phyloP scores from a whole-genome alignment of 2,113 vertebrate species.

The Dunckerocampus dactyliophorus region DNA sequence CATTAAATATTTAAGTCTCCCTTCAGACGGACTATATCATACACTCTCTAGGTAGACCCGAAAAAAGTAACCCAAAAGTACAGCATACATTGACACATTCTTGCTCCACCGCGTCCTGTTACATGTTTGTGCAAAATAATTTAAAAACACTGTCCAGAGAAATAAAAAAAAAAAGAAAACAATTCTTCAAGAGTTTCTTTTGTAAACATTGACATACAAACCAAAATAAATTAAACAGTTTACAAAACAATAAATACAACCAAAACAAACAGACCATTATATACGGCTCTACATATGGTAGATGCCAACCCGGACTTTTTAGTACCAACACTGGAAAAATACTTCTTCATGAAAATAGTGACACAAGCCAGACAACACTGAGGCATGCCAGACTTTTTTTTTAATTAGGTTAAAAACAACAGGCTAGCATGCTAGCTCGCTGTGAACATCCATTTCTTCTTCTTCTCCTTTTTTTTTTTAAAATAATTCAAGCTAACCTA shows the following conservation, averaged over 20 bases:
- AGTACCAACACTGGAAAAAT: slow-evolving; percentile 67
- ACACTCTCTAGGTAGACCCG: slow-evolving; percentile 61
- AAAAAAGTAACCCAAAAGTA: slow-evolving; percentile 32
- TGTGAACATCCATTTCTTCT: slow-evolving; percentile 10
- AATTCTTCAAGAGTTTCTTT: slow-evolving; percentile 49
- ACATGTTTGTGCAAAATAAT: slow-evolving; percentile 70
- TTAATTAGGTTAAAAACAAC: slow-evolving; percentile 17
- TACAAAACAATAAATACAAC: slow-evolving; percentile 52
- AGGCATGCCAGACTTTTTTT: slow-evolving; percentile 24
- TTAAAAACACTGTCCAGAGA: slow-evolving; percentile 42
- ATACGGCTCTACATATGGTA: slow-evolving; percentile 26
- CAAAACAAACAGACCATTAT: slow-evolving; percentile 54
- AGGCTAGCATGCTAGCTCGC: slow-evolving; percentile 33
- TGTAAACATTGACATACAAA: slow-evolving; percentile 65
- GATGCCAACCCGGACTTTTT: slow-evolving; percentile 52
- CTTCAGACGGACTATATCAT: slow-evolving; percentile 55
- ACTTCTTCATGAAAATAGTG: slow-evolving; percentile 72
- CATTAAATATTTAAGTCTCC: slow-evolving; percentile 67
- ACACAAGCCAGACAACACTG: slow-evolving; percentile 34
- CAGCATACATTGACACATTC: slow-evolving; percentile 46
- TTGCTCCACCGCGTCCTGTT: slow-evolving; percentile 33
- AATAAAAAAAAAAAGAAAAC: slow-evolving; percentile 24
- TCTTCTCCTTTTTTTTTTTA: no score
- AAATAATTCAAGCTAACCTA: neutral
- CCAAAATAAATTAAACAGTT: slow-evolving; percentile 36